Base-by-base conservation (phyloP, 2,888 invertebrate genomes). In the Orchestes rusci region DNA sequence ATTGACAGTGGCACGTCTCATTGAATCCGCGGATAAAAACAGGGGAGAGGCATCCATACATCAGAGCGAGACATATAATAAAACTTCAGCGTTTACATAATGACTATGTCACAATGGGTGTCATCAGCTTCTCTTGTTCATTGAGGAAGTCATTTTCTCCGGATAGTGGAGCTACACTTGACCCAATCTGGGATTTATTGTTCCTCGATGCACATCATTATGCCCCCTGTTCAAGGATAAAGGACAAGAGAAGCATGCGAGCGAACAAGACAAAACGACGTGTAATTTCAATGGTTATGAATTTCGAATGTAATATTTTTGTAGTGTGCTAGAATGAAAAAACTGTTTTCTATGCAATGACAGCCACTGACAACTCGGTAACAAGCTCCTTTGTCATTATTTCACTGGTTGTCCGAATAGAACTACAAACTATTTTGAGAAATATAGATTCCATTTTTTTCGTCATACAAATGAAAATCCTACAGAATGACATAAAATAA, bases 41-140 rank as follows among this genome's bases (percentile, higher is more conserved):
- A 46, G 39, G 45, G 47, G 45, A 18, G 34, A n/a, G 33, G 19
- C 20, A 16, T 15, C 28, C 33, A 19, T 16, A 38, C 23, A 5
- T 23, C 8, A 38, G 15, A 41, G 20, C 38, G 39, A 48, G 54
- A 53, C 55, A 56, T 57, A 62, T 62, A 63, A 65, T 64, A 64
- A 64, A 61, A 58, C 58, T 56, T 57, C 58, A 59, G 59, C 65
- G 63, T 64, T 66, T 65, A 65, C 63, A 65, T 66, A 67, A 66
- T 66, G 65, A 66, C 65, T 58, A 62, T 57, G 64, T 58, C 59
- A 66, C 65, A 66, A 66, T 65, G 62, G 62, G 60, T 64, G 64
- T 65, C 66, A 67, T 67, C 66, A 67, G 61, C 59, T 59, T 53
- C 60, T 60, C 64, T 66, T 67, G 66, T 66, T 66, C 67, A 59